phyloP scores from a whole-genome alignment of 2,797 vertebrate genomes.

The Phataginus tetradactyla region DNA sequence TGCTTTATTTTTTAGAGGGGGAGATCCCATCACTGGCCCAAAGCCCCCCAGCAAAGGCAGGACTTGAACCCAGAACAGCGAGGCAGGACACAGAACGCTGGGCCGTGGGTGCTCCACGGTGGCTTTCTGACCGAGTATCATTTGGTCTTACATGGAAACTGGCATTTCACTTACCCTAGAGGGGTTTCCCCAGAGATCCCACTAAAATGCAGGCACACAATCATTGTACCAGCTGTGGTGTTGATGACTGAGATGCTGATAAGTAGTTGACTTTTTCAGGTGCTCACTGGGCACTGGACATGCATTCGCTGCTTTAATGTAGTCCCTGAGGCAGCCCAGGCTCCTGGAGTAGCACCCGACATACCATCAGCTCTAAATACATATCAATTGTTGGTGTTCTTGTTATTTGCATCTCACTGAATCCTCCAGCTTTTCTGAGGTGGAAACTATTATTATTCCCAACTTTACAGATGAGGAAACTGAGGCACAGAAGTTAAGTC shows the following conservation, averaged over 20 bases:
- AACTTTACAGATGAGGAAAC: background rate
- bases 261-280: background rate
- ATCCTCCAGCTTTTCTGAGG: background rate
- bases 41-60: background rate
- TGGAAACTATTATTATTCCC: background rate
- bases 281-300: background rate
- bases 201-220: background rate
- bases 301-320: accelerated
- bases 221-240: accelerated
- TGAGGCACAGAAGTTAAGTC: background rate
- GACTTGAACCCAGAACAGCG: background rate
- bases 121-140: background rate
- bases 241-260: accelerated
- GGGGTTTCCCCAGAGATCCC: background rate
- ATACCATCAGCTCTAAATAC: background rate
- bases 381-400: background rate
- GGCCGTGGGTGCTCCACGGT: too few species aligned
- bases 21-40: background rate
- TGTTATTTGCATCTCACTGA: background rate
- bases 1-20: background rate
- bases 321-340: background rate
- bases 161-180: background rate
- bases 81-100: accelerated
- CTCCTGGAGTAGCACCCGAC: background rate
- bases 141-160: background rate